Evolutionary conservation across 2,113 vertebrate species (phyloP).

Genomic region (Puffinus mauretanicus): DNA sequence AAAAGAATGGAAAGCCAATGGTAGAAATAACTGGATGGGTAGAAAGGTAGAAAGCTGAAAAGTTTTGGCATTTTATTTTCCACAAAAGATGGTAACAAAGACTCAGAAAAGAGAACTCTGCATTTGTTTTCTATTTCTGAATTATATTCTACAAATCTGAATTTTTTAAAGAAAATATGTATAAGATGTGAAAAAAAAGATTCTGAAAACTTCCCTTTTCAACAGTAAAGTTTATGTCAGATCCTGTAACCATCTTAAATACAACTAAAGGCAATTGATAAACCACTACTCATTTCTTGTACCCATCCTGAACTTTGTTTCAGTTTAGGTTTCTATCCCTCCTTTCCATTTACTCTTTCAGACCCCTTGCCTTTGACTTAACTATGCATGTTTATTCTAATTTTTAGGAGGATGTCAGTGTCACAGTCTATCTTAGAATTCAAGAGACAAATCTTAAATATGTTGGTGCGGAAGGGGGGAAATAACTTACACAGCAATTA

Average conservation of each 20-base stretch:
- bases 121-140: background rate
- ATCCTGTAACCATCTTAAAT: background rate
- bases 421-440: background rate
- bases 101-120: background rate
- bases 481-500: background rate
- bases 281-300: background rate
- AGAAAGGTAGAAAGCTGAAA: background rate
- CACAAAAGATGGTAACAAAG: background rate
- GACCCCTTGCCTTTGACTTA: background rate
- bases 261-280: background rate
- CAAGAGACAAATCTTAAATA: background rate
- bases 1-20: background rate
- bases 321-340: background rate
- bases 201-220: background rate
- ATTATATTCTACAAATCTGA: background rate
- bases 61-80: background rate
- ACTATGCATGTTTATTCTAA: background rate
- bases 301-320: background rate
- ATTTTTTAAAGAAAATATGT: background rate
- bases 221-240: background rate
- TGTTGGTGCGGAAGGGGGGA: fast-evolving
- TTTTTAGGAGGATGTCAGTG: background rate
- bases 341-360: background rate
- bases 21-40: background rate
- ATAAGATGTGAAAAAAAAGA: background rate